Evolutionary conservation across 2,888 invertebrate species (phyloP).

Genomic region (Quadroppia sp.): DNA sequence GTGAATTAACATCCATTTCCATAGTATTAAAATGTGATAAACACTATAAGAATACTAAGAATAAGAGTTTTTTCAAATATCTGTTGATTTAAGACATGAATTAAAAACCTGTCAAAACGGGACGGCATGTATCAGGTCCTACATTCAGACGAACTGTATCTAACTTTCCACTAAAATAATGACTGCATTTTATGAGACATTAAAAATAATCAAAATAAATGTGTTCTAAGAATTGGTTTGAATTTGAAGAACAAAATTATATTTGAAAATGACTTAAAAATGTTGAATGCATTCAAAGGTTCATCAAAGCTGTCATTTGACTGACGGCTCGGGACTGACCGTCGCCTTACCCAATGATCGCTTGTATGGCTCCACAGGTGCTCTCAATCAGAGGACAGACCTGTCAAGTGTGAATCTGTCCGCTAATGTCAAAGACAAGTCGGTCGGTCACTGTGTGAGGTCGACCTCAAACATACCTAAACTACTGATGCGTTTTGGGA

Average conservation of each 20-base stretch:
- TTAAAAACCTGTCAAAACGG: not conserved
- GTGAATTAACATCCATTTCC: constrained; percentile 33
- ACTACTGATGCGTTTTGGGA: not conserved
- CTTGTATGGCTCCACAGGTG: constrained; percentile 23
- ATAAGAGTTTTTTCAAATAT: not conserved
- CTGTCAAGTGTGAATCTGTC: not conserved
- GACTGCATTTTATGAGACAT: not conserved
- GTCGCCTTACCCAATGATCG: not conserved
- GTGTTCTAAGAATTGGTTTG: not conserved
- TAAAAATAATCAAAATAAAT: not conserved
- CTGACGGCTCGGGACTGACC: not conserved
- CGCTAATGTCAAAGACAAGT: not conserved
- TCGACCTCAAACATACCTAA: constrained; percentile 11
- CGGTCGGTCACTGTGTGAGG: not conserved
- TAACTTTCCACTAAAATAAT: not conserved
- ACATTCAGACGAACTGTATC: not conserved
- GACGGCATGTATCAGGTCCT: not conserved
- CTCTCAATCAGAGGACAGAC: constrained; percentile 28
- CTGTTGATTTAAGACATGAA: constrained; percentile 5
- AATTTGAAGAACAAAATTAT: not conserved
- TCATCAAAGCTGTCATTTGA: constrained; percentile 29
- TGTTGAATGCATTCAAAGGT: not conserved
- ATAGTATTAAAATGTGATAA: constrained; percentile 22
- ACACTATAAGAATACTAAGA: constrained; percentile 1
- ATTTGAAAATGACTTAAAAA: no score